Conservation (phyloP, 2,797 vertebrate genomes). For the Fistularia tabacaria region DNA sequence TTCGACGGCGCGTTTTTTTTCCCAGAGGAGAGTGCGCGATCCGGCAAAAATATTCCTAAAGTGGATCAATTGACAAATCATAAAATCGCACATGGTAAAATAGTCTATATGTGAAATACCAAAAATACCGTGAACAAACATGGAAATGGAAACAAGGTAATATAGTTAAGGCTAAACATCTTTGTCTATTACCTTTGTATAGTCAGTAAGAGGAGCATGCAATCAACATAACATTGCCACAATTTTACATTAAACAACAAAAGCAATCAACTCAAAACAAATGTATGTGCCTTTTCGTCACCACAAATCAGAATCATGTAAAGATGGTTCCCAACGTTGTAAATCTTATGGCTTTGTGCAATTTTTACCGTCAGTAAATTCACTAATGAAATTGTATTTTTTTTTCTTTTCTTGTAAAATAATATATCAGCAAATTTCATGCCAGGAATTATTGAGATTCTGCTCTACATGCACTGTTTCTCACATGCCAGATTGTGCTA, state of each 20-base stretch:
- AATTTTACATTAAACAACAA: conserved; percentile 78
- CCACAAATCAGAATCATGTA: conserved; percentile 73
- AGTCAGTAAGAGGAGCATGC: conserved; percentile 86
- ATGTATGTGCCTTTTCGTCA: conserved; percentile 61
- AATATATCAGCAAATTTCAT: conserved; percentile 89
- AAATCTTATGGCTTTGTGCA: conserved; percentile 77
- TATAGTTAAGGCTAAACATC: conserved; percentile 88
- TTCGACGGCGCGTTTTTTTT: neutral
- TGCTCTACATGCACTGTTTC: conserved; percentile 90
- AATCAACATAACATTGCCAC: conserved; percentile 82
- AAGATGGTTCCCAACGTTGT: conserved; percentile 55
- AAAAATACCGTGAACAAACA: conserved; percentile 73
- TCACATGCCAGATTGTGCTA: conserved; percentile 87
- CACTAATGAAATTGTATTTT: conserved; percentile 67
- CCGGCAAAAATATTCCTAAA: conserved; percentile 13
- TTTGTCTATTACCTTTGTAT: conserved; percentile 81
- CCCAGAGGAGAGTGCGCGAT: too few relatives aligned
- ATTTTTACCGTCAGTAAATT: conserved; percentile 65
- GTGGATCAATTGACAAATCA: conserved; percentile 58
- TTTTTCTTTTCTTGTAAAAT: conserved; percentile 73
- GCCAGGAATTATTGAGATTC: conserved; percentile 82
- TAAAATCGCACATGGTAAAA: conserved; percentile 69
- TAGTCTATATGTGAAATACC: conserved; percentile 73
- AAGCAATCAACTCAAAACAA: conserved; percentile 75
- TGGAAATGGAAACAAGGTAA: conserved; percentile 80